phyloP scores from a whole-genome alignment of 2,113 vertebrate species.

The Sceloporus undulatus region DNA sequence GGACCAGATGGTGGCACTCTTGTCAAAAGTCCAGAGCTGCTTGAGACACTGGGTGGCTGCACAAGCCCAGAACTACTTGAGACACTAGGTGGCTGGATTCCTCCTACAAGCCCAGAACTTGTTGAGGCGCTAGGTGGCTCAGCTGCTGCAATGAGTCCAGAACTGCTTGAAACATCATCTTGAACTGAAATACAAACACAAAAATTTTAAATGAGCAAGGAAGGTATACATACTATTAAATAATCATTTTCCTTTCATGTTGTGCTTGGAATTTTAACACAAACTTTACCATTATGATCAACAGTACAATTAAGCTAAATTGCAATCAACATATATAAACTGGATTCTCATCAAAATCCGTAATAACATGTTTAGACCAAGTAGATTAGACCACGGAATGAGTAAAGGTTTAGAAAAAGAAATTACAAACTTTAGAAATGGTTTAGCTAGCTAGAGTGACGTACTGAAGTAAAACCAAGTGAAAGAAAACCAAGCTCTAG shows the following conservation, averaged over 20 bases:
- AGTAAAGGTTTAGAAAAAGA: background rate
- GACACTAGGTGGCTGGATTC: conserved; percentile 77
- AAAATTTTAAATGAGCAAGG: conserved; percentile 54
- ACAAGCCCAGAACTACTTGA: conserved; percentile 77
- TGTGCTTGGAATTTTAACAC: too few species aligned
- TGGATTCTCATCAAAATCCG: background rate
- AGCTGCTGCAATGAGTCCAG: conserved; percentile 75
- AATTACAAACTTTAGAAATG: background rate
- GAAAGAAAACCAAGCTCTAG: too few species aligned
- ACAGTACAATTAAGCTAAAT: background rate
- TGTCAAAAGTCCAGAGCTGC: conserved; percentile 74
- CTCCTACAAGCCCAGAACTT: conserved; percentile 78
- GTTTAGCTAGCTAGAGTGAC: background rate
- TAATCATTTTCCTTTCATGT: background rate
- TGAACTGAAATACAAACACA: conserved; percentile 82
- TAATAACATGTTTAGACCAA: background rate
- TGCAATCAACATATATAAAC: background rate
- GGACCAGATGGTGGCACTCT: conserved; percentile 75
- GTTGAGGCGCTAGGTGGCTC: conserved; percentile 76
- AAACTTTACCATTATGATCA: background rate
- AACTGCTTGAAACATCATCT: conserved; percentile 83
- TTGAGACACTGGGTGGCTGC: conserved; percentile 75
- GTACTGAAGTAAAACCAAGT: background rate
- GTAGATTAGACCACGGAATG: background rate
- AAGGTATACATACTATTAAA: background rate